Conservation (phyloP, 2,113 vertebrate species). For the Python bivittatus region DNA sequence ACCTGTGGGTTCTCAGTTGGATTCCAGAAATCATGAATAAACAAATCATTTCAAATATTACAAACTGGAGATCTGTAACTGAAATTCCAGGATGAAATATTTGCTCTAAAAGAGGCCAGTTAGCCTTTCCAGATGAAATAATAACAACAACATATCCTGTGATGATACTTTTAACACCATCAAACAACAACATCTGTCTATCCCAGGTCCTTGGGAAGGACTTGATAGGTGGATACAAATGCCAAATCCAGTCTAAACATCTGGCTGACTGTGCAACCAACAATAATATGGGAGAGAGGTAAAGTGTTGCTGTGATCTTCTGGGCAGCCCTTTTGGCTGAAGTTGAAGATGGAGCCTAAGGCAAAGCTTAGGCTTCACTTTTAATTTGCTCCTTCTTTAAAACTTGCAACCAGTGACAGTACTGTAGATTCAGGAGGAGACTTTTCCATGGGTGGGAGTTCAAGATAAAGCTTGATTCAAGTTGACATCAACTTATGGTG, state of each 20-base stretch:
- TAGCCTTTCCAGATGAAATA: neutral
- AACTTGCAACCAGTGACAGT: neutral
- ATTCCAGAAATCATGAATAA: neutral
- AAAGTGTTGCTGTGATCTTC: neutral
- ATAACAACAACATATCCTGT: too few relatives aligned
- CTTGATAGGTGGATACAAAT: too few relatives aligned
- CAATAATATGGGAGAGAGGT: neutral
- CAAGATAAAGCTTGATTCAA: neutral
- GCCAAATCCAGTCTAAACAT: too few relatives aligned
- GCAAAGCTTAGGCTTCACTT: neutral
- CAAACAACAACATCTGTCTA: too few relatives aligned
- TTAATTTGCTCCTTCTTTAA: neutral
- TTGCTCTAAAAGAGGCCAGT: neutral
- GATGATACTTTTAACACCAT: too few relatives aligned
- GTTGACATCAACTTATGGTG: neutral
- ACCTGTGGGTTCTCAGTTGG: neutral
- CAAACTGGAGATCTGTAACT: neutral
- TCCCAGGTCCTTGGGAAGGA: too few relatives aligned
- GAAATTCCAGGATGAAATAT: neutral
- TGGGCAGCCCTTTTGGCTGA: neutral
- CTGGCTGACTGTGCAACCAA: too few relatives aligned
- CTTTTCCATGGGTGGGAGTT: neutral
- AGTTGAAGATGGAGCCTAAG: neutral
- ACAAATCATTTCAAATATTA: neutral
- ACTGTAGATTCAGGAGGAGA: neutral